Base-by-base conservation (phyloP, 2,797 vertebrate species). In the Arctocebus calabarensis region DNA sequence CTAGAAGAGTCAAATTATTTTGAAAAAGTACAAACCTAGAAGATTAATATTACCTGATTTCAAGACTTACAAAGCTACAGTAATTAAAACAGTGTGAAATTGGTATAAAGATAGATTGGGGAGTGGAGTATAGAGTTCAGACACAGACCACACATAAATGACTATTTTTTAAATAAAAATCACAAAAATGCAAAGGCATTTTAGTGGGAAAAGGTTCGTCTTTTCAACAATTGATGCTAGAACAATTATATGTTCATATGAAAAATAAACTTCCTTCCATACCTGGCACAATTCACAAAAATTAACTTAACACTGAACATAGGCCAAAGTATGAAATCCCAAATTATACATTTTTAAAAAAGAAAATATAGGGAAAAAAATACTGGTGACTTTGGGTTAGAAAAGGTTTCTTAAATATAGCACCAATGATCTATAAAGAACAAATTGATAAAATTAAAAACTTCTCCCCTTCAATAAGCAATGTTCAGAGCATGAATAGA, bases 31-130 rank as follows among this genome's bases (percentile, higher is more conserved):
- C 40, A 82, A 90, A 74, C 23, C 34, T 59, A n/a, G 66, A 75
- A 13, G 77, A 84, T 82, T 88, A 88, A 57, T 70, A 59, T 13
- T 70, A 52, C 52, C 32, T 88, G 13, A n/a, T 84, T 79, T 70
- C 6, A 79, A 73, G 43, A 52, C 52, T 91, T 81, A 87, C 71
- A 88, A 75, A 90, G 37, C 55, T 84, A 71, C 20, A 84, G 55
- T 78, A 83, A 86, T 78, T 83, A 71, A 88, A 83, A 71, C 61
- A 91, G 61, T 78, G 34, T 78, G 77, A 87, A 84, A 87, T 57
- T 96, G 77, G 37, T 48, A 16, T 91, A 88, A 93, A 93, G 57
- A 90, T 34, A 91, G 84, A 87, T 73, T 74, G 64, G 64, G 57
- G 62, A 91, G 57, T 20, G 84, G 90, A 93, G 61, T 6, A 70